These are phyloP conservation scores for Hypena proboscidalis DNA, from an alignment of 2,888 invertebrate genomes.

Conservation along the genomic window DNA sequence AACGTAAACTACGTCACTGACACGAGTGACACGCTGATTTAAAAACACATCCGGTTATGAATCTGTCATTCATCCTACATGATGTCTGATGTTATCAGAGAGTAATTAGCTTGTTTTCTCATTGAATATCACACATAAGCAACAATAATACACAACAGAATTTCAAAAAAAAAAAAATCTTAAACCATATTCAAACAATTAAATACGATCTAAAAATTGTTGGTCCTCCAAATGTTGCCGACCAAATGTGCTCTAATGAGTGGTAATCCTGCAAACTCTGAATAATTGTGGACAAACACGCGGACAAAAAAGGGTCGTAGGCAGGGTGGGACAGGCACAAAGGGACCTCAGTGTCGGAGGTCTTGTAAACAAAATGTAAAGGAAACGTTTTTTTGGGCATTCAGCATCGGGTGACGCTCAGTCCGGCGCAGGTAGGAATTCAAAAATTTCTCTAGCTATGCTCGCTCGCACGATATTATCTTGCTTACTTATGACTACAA, in stretches of 20 bases:
- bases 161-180: neutral
- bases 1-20: constrained; percentile 26
- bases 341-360: constrained; percentile 78
- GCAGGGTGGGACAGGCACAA: constrained; percentile 52
- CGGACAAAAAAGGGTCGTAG: constrained; percentile 77
- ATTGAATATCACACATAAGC: too few species aligned
- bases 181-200: neutral
- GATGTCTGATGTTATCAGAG: too few species aligned
- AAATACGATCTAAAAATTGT: neutral
- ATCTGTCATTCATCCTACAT: constrained; percentile 5
- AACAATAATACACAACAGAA: too few species aligned
- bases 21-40: constrained; percentile 7
- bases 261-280: constrained; percentile 46
- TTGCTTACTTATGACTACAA: constrained; percentile 67
- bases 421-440: constrained; percentile 71
- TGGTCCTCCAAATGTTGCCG: constrained; percentile 5
- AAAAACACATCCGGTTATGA: constrained; percentile 19
- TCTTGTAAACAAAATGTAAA: constrained; percentile 79
- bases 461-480: constrained; percentile 63
- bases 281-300: constrained; percentile 57
- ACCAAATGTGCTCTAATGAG: constrained; percentile 40
- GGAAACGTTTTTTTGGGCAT: constrained; percentile 75
- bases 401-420: constrained; percentile 56
- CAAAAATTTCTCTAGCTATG: constrained; percentile 50
- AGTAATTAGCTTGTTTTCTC: too few species aligned